Percentiles rank a stretch among this genome's conserved stretches.
These are phyloP conservation scores for Galendromus occidentalis DNA, from an alignment of 1,140 invertebrate species.

Conservation along the genomic window DNA sequence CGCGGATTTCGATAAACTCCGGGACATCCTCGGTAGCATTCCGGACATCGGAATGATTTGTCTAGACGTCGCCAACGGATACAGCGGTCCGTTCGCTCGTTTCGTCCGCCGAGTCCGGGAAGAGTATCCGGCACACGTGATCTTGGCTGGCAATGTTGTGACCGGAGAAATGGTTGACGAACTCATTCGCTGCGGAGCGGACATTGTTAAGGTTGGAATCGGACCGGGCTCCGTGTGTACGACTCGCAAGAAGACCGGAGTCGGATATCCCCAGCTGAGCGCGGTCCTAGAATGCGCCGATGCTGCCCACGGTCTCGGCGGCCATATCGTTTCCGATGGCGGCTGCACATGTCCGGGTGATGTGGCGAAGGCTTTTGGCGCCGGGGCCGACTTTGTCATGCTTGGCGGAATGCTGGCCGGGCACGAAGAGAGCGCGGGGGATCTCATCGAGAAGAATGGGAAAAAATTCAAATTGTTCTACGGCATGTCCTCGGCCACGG, in stretches of 20 bases:
- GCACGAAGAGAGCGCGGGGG: conserved; percentile 76
- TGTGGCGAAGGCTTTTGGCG: conserved; percentile 86
- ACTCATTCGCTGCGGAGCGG: conserved; percentile 73
- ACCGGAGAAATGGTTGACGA: conserved; percentile 95
- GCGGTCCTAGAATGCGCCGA: conserved; percentile 91
- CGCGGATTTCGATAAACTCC: conserved; percentile 56
- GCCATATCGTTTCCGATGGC: conserved; percentile 81
- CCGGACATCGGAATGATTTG: conserved; percentile 57
- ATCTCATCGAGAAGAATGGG: conserved; percentile 60
- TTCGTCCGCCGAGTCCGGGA: conserved; percentile 60
- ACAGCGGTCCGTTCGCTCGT: conserved; percentile 80
- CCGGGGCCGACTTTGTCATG: conserved; percentile 92
- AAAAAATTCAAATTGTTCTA: conserved; percentile 78
- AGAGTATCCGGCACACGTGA: conserved; percentile 61
- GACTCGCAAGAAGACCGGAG: conserved; percentile 79
- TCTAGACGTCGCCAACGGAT: conserved; percentile 90
- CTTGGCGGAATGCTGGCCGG: conserved; percentile 85
- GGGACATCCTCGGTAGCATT: conserved; percentile 42
- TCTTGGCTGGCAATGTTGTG: conserved; percentile 88
- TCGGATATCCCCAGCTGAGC: conserved; percentile 80
- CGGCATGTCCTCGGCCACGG: conserved; percentile 78
- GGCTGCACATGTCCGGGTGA: conserved; percentile 83
- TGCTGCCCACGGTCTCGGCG: conserved; percentile 72
- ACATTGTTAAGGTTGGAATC: conserved; percentile 89
- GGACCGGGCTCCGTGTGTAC: conserved; percentile 88